Evolutionary conservation across 2,113 vertebrate genomes (phyloP), one percentile per base, ranked within the genome.

Genomic region (Cisticola juncidis): DNA sequence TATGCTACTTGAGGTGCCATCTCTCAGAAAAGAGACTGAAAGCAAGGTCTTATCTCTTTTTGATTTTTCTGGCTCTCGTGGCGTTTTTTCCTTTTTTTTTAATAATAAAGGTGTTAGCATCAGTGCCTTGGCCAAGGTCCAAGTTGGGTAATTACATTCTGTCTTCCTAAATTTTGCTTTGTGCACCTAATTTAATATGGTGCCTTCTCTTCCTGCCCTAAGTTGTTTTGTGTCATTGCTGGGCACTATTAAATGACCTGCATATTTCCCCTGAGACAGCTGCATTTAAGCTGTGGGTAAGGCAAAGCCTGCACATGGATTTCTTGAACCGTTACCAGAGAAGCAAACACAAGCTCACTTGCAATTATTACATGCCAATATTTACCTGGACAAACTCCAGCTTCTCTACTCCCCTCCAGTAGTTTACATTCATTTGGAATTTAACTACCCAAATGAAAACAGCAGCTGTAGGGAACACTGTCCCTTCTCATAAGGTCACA

Each of bases 171-270:
- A 88, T 94, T 88, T 83, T 74, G 38, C 86, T 91, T 83, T 81
- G 74, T 95, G 71, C 65, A 56, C 61, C 86, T 95, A 80, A 95
- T 96, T 94, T 94, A 95, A 90, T 93, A 92, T 24, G 44, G 54
- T 77, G 72, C 48, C 6, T 31, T 79, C 66, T 86, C 76, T 68
- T 95, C 80, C 50, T 93, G 88, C 72, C 66, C 58, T 62, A 73
- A 90, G 86, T 79, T 93, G 72, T 79, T 97, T 70, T 86, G 69
- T 86, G 78, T 79, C 91, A 70, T 66, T 93, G 82, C 72, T 94
- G 78, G 86, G 45, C 80, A 42, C 73, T 94, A 44, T 86, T 84
- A 89, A 93, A 95, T 94, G 93, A 82, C 88, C 58, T 79, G 62
- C 70, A 53, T 87, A 81, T 94, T 91, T 92, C 86, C 93, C 90